Evolutionary conservation across 2,113 vertebrate genomes (phyloP), one percentile per base, ranked within the genome.

Genomic region (Oxyruncus cristatus): DNA sequence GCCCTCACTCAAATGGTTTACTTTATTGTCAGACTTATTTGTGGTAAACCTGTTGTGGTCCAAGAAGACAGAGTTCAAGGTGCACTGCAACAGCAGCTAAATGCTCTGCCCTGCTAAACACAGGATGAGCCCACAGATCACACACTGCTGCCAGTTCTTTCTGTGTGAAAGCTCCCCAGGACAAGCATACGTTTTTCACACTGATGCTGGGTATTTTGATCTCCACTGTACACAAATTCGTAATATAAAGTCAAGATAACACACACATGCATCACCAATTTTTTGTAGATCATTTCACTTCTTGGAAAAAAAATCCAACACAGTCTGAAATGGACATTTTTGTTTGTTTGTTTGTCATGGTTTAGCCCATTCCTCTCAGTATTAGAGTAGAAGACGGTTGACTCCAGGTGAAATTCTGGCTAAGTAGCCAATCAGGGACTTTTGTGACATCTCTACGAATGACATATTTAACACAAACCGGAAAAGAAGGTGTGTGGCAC

Each of bases 171-270:
- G 50, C 67, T 75, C 62, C 82, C 44, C 39, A 82, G 55, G 46
- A 89, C 35, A 70, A 77, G 71, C 47, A 70, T 33, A 93, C 67
- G 94, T 97, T 98, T 96, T 97, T 97, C 58, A 92, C 78, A 90
- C 75, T 97, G 96, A 96, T 97, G 94, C 85, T 98, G 94, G 98
- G 76, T 98, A 97, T 98, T 98, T 98, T 98, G 84, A 94, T 98
- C 98, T 98, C 67, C 78, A 95, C 47, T 73, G 92, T 97, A 90
- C 84, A 86, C 80, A 97, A 97, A 92, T 92, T 95, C 74, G 96
- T 30, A 33, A 86, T 92, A 88, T 96, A 94, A 90, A 98, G 86
- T 55, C 89, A 96, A 95, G 88, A 91, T 89, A 65, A 88, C 50
- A 82, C 74, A 66, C 88, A 80, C 61, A 96, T 88, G 96, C 92